Evolutionary conservation across 2,888 invertebrate species (phyloP).

Genomic region (Lottia gigantea): DNA sequence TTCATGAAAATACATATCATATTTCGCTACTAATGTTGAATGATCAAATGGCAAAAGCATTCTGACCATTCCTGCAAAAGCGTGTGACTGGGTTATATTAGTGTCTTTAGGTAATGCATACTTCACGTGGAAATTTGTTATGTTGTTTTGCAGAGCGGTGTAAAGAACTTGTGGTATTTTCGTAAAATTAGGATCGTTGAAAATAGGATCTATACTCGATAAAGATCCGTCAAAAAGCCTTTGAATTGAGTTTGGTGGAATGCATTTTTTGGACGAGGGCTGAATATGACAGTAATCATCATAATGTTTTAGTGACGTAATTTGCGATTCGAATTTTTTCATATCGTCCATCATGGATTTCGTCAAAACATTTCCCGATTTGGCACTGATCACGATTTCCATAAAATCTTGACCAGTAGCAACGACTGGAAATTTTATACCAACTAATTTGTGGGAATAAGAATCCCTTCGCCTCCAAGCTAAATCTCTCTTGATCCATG

Average conservation of each 20-base stretch:
- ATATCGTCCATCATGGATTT: slow-evolving; percentile 42
- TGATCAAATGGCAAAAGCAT: slow-evolving; percentile 33
- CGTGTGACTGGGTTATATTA: slow-evolving; percentile 27
- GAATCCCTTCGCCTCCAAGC: slow-evolving; percentile 42
- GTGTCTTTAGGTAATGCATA: slow-evolving; percentile 38
- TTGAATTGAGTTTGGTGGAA: slow-evolving; percentile 39
- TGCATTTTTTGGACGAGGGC: slow-evolving; percentile 21
- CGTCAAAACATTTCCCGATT: slow-evolving; percentile 49
- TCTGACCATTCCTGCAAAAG: slow-evolving; percentile 33
- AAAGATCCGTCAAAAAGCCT: slow-evolving; percentile 52
- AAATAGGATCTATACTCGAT: slow-evolving; percentile 35
- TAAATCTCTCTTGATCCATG: slow-evolving; percentile 40
- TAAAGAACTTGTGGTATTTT: slow-evolving; percentile 42
- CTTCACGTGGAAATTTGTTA: slow-evolving; percentile 36
- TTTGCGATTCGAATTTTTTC: slow-evolving; percentile 39
- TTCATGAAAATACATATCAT: slow-evolving; percentile 17
- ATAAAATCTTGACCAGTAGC: slow-evolving; percentile 25
- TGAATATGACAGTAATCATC: slow-evolving; percentile 28
- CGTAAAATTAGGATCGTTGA: slow-evolving; percentile 44
- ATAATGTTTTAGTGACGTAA: slow-evolving; percentile 32
- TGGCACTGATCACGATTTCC: slow-evolving; percentile 41
- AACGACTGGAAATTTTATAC: slow-evolving; percentile 5
- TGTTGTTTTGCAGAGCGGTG: slow-evolving; percentile 34
- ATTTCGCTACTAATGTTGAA: slow-evolving; percentile 26
- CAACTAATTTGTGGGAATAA: slow-evolving; percentile 25